Conservation (phyloP, 2,888 invertebrate genomes). For the Chrysolina oricalcia region DNA sequence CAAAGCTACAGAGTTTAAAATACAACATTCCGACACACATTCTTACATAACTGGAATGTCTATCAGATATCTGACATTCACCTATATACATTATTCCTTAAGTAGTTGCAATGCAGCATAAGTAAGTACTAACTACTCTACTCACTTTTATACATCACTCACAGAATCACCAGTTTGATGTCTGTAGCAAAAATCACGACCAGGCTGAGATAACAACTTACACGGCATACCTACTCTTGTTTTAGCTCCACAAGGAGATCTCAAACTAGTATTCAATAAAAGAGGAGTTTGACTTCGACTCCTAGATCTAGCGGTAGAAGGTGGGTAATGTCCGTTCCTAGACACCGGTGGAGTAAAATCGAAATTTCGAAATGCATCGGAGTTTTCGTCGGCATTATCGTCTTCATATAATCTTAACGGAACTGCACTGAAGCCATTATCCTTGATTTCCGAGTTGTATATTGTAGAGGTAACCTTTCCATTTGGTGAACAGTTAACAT, state of each 20-base stretch:
- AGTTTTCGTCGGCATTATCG: slow-evolving; percentile 43
- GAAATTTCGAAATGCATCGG: slow-evolving; percentile 52
- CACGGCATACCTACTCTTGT: slow-evolving; percentile 69
- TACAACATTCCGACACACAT: neutral
- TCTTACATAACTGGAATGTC: neutral
- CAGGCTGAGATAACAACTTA: slow-evolving; percentile 64
- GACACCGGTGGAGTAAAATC: slow-evolving; percentile 66
- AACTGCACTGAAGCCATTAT: slow-evolving; percentile 5
- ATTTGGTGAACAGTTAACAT: slow-evolving; percentile 27
- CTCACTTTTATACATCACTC: slow-evolving; percentile 1
- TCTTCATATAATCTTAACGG: slow-evolving; percentile 28
- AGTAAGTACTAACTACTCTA: neutral
- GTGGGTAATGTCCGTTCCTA: slow-evolving; percentile 59
- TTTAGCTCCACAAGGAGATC: slow-evolving; percentile 63
- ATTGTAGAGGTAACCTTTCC: slow-evolving; percentile 33
- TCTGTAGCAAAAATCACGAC: slow-evolving; percentile 68
- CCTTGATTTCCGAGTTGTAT: slow-evolving; percentile 7
- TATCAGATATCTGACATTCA: neutral
- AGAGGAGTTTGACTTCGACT: slow-evolving; percentile 68
- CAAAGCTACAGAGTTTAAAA: neutral
- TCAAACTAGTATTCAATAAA: slow-evolving; percentile 58
- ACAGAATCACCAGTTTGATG: slow-evolving; percentile 69
- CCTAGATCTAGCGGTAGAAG: slow-evolving; percentile 60
- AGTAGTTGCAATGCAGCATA: neutral
- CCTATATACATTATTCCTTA: neutral